These are phyloP conservation scores for Euglossa dilemma DNA, from an alignment of 1,140 invertebrate species.

Conservation along the genomic window DNA sequence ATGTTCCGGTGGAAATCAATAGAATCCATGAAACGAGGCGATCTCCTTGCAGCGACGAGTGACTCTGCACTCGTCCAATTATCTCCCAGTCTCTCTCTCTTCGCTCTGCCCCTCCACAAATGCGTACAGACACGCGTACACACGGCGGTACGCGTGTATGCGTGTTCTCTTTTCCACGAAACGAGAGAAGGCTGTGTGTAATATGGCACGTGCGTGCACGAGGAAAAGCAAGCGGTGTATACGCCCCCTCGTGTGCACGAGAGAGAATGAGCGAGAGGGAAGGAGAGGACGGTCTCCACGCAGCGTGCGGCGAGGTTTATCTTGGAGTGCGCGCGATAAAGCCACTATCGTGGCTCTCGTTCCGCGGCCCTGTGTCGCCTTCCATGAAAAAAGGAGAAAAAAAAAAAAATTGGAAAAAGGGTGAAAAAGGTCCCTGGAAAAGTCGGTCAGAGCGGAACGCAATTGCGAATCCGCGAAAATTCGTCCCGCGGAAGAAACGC, in stretches of 20 bases:
- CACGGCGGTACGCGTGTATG: not conserved
- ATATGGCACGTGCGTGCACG: slow-evolving; percentile 42
- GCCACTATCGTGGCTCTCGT: slow-evolving; percentile 60
- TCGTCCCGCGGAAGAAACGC: not conserved
- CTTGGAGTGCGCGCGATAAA: slow-evolving; percentile 63
- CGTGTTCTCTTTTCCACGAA: not conserved
- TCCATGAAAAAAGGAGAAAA: not conserved
- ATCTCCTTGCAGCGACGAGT: slow-evolving; percentile 16
- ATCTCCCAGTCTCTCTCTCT: not conserved
- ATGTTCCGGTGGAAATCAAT: slow-evolving; percentile 10
- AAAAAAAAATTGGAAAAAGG: not conserved
- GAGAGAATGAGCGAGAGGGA: slow-evolving; percentile 7
- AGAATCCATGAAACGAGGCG: not conserved
- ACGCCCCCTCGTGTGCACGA: slow-evolving; percentile 48
- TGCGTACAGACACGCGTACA: too few species aligned
- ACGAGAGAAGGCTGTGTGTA: not conserved
- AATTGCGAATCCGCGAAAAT: not conserved
- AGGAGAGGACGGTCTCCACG: not conserved
- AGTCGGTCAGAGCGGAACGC: not conserved
- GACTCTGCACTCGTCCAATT: slow-evolving; percentile 4
- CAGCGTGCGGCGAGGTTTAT: slow-evolving; percentile 63
- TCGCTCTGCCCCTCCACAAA: too few species aligned
- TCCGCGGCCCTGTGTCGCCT: slow-evolving; percentile 1
- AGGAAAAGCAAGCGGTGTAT: slow-evolving; percentile 21
- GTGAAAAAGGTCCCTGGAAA: not conserved